These are phyloP conservation scores for Brachystomella parvula DNA, from an alignment of 1,140 invertebrate genomes.

Conservation along the genomic window DNA sequence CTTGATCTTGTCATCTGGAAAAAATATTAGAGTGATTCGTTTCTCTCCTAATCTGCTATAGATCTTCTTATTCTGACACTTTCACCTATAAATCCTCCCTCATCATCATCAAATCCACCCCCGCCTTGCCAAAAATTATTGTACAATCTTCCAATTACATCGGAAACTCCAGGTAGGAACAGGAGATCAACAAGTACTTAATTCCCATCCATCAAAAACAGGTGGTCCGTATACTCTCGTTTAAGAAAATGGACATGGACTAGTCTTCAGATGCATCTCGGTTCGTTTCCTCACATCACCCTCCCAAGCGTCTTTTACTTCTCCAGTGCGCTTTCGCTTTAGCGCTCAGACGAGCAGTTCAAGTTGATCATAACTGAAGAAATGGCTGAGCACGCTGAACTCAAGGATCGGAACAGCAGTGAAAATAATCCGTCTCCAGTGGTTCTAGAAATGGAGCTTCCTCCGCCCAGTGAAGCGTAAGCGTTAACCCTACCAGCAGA, in stretches of 20 bases:
- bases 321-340: too few relatives aligned
- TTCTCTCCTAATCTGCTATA: not conserved
- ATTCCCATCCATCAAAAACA: too few relatives aligned
- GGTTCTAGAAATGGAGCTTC: not conserved
- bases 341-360: not conserved
- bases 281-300: too few relatives aligned
- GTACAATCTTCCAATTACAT: not conserved
- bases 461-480: slow-evolving; percentile 1
- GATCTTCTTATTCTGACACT: too few relatives aligned
- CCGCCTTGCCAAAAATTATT: not conserved
- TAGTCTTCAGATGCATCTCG: not conserved
- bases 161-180: not conserved
- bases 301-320: too few relatives aligned
- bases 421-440: slow-evolving; percentile 6
- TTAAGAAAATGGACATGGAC: not conserved
- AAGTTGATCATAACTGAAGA: not conserved
- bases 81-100: too few relatives aligned
- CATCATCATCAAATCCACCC: not conserved
- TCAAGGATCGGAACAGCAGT: not conserved
- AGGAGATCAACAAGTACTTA: not conserved
- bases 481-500: not conserved
- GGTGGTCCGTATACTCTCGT: too few relatives aligned
- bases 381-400: not conserved
- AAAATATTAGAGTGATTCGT: not conserved
- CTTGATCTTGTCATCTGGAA: not conserved